phyloP scores from a whole-genome alignment of 1,140 invertebrate genomes.

The Nebria ingens region DNA sequence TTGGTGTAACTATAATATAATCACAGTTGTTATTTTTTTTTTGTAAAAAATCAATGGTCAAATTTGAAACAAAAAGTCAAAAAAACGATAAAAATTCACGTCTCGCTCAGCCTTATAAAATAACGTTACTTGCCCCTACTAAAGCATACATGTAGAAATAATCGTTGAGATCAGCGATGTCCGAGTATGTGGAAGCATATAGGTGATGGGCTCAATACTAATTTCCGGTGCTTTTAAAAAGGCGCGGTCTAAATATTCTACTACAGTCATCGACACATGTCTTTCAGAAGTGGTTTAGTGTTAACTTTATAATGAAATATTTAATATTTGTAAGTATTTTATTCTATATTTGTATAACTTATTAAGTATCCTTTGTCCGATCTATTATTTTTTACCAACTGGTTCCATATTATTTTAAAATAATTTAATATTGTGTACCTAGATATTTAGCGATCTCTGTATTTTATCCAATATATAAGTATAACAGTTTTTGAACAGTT shows the following conservation, averaged over 20 bases:
- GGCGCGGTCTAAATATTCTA: constrained; percentile 4
- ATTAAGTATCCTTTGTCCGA: no score
- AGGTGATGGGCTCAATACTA: background rate
- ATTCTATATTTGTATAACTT: constrained; percentile 16
- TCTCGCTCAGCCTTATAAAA: background rate
- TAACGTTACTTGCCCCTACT: constrained; percentile 7
- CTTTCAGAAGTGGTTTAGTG: constrained; percentile 1
- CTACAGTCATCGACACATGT: constrained; percentile 1
- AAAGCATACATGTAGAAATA: background rate
- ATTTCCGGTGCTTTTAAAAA: constrained; percentile 4
- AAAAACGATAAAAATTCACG: background rate
- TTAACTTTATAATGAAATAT: constrained; percentile 1
- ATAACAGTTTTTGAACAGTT: no score
- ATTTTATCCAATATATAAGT: no score
- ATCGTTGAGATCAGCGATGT: background rate
- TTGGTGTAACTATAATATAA: no score
- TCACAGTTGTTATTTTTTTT: no score
- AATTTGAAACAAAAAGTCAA: no score
- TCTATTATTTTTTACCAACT: constrained; percentile 7
- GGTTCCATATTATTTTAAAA: no score
- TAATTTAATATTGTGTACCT: no score
- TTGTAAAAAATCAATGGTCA: background rate
- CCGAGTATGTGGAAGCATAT: background rate
- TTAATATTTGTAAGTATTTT: background rate
- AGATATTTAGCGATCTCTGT: no score